phyloP scores from a whole-genome alignment of 2,888 invertebrate species.

The Atrina japonica region DNA sequence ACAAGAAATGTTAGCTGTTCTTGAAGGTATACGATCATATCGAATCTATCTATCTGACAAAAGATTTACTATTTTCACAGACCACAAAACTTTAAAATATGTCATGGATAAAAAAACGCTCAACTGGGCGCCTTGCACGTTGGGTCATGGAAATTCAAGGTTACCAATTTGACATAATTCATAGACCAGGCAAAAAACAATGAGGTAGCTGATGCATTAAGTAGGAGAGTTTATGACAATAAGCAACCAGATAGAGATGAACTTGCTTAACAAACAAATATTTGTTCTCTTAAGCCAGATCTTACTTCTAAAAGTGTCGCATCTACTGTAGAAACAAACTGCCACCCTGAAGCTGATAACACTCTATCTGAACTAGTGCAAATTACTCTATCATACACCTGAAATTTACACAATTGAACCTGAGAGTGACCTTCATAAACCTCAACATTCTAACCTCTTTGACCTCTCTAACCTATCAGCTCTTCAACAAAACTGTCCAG shows the following conservation, averaged over 20 bases:
- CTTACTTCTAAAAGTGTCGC: background rate
- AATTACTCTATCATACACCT: conserved; percentile 3
- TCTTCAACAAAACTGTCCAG: conserved; percentile 8
- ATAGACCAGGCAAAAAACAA: conserved; percentile 32
- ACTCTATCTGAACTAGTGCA: conserved; percentile 1
- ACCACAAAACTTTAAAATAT: conserved; percentile 47
- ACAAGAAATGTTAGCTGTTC: conserved; percentile 53
- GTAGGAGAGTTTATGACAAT: conserved; percentile 29
- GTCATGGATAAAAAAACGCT: conserved; percentile 27
- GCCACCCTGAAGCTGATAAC: background rate
- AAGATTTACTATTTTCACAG: conserved; percentile 48
- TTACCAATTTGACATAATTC: conserved; percentile 40
- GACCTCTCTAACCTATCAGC: background rate
- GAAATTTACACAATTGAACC: conserved; percentile 1
- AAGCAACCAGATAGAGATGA: background rate
- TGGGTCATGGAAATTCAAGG: conserved; percentile 41
- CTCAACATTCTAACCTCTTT: background rate
- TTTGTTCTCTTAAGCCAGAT: background rate
- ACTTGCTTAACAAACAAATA: background rate
- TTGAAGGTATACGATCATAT: conserved; percentile 47
- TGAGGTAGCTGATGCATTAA: conserved; percentile 42
- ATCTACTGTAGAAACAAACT: background rate
- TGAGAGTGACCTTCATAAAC: background rate
- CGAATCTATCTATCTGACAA: conserved; percentile 44
- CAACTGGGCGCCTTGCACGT: conserved; percentile 39